A percentile compares a stretch with the other conserved stretches of the same genome.
These are phyloP conservation scores for Clostera curtula DNA, from an alignment of 2,888 invertebrate species.

Conservation along the genomic window DNA sequence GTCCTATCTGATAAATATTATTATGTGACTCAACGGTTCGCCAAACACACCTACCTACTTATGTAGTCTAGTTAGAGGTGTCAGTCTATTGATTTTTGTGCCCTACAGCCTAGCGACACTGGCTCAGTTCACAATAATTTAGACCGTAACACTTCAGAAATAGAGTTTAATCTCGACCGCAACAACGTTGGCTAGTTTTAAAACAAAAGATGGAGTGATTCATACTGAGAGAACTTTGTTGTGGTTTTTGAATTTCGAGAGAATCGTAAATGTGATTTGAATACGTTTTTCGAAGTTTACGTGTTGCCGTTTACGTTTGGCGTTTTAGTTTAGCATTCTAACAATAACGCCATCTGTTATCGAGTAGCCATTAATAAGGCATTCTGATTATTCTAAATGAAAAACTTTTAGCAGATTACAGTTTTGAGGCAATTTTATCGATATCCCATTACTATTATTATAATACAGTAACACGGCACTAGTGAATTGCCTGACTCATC, in stretches of 20 bases:
- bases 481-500: constrained; percentile 64
- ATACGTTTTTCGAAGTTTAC: constrained; percentile 6
- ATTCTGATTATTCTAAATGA: constrained; percentile 9
- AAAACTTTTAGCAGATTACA: constrained; percentile 57
- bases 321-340: no score
- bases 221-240: constrained; percentile 36
- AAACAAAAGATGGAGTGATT: constrained; percentile 49
- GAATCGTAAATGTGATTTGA: constrained; percentile 15
- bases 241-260: constrained; percentile 20
- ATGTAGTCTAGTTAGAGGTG: constrained; percentile 21
- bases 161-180: constrained; percentile 12
- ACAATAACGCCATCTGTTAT: constrained; percentile 35
- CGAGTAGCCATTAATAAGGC: constrained; percentile 25
- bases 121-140: constrained; percentile 13
- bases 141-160: constrained; percentile 13
- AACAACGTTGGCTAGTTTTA: constrained; percentile 16
- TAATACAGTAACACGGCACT: constrained; percentile 39
- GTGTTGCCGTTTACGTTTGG: constrained; percentile 6
- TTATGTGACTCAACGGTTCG: constrained; percentile 26
- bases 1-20: constrained; percentile 19
- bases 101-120: constrained; percentile 20
- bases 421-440: constrained; percentile 34
- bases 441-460: constrained; percentile 54
- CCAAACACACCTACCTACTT: constrained; percentile 17
- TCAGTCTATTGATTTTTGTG: constrained; percentile 40